phyloP scores from a whole-genome alignment of 2,797 vertebrate species.

The Eospalax fontanierii region DNA sequence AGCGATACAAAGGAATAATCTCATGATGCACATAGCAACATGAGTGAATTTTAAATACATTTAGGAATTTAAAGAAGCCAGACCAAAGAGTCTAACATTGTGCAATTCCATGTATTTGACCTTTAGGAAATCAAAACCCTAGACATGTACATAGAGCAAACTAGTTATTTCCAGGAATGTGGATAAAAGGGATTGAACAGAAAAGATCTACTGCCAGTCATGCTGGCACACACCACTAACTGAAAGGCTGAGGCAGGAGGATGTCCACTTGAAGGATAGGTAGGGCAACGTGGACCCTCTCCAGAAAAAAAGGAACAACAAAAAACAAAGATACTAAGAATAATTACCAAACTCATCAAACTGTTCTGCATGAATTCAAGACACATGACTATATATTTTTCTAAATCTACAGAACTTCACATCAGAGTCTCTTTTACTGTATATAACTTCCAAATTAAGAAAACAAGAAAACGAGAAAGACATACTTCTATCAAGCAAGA shows the following conservation, averaged over 20 bases:
- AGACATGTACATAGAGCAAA: not conserved
- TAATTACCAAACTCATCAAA: not conserved
- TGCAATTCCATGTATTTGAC: not conserved
- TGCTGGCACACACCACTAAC: not conserved
- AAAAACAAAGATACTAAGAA: not conserved
- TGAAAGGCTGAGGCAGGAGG: too few species aligned
- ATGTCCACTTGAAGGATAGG: not conserved
- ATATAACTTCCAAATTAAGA: not conserved
- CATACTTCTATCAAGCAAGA: not conserved
- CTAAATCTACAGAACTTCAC: not conserved
- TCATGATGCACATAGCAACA: not conserved
- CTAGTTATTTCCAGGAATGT: not conserved
- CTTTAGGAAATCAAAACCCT: not conserved
- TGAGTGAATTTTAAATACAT: not conserved
- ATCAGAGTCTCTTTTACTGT: not conserved
- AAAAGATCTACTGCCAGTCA: not conserved
- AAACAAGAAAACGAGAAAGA: not conserved
- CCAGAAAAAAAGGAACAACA: not conserved
- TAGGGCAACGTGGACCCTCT: not conserved
- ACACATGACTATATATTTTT: not conserved
- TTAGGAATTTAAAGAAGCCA: not conserved
- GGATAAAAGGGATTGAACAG: not conserved
- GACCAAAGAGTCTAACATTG: not conserved
- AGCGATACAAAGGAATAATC: slow-evolving; percentile 25
- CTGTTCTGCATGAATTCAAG: not conserved